phyloP scores from a whole-genome alignment of 2,113 vertebrate genomes.

The Labrus mixtus region DNA sequence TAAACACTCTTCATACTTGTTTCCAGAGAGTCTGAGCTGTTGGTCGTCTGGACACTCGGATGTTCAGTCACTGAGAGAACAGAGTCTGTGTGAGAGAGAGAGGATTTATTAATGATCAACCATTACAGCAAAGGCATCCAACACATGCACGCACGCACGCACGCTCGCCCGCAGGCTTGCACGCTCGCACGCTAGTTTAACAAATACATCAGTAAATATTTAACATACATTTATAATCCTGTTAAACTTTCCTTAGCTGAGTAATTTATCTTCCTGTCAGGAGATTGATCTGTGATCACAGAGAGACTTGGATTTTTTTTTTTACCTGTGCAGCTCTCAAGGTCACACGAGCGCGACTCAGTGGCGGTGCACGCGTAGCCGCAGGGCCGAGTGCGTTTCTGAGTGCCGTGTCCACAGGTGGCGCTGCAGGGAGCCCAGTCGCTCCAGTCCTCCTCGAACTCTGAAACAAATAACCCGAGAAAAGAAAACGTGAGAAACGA shows the following conservation, averaged over 20 bases:
- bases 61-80: constrained; percentile 62
- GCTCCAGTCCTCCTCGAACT: constrained; percentile 89
- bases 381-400: constrained; percentile 88
- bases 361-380: constrained; percentile 87
- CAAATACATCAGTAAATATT: too few species aligned
- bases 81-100: constrained; percentile 58
- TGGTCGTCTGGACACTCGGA: constrained; percentile 71
- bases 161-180: too few species aligned
- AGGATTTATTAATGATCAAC: too few species aligned
- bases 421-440: constrained; percentile 88
- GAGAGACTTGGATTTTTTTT: too few species aligned
- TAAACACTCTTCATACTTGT: constrained; percentile 66
- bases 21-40: constrained; percentile 80
- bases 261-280: too few species aligned
- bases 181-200: too few species aligned
- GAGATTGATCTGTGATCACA: too few species aligned
- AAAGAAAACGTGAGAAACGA: neutral
- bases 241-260: too few species aligned
- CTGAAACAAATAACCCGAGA: constrained; percentile 62
- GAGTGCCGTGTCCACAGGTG: constrained; percentile 86
- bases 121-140: too few species aligned
- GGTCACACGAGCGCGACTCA: constrained; percentile 84
- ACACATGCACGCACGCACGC: too few species aligned
- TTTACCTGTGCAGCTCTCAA: constrained; percentile 85
- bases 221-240: too few species aligned